phyloP scores from a whole-genome alignment of 1,140 invertebrate species.

The Tenebrio molitor region DNA sequence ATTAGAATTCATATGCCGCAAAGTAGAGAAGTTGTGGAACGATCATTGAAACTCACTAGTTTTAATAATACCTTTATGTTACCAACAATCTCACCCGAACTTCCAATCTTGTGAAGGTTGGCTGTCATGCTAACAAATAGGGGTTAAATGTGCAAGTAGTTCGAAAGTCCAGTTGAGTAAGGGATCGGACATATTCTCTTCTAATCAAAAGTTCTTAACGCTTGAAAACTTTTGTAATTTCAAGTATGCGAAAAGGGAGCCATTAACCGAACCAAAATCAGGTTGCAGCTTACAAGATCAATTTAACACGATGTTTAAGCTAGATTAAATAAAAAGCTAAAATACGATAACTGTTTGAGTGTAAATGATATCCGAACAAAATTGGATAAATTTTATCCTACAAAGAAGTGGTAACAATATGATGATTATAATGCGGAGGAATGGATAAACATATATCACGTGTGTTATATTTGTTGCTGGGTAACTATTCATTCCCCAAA shows the following conservation, averaged over 20 bases:
- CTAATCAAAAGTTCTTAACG: conserved; percentile 56
- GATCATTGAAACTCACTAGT: conserved; percentile 19
- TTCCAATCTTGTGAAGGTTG: neutral
- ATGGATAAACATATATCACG: too few relatives aligned
- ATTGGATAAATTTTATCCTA: too few relatives aligned
- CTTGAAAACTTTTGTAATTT: conserved; percentile 55
- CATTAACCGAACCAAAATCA: neutral
- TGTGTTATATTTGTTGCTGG: too few relatives aligned
- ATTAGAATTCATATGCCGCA: conserved; percentile 8
- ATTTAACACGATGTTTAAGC: too few relatives aligned
- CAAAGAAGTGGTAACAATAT: too few relatives aligned
- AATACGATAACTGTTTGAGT: too few relatives aligned
- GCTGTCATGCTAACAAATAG: conserved; percentile 15
- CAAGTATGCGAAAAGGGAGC: conserved; percentile 44
- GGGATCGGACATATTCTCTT: conserved; percentile 50
- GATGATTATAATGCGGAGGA: too few relatives aligned
- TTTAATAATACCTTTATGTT: conserved; percentile 8
- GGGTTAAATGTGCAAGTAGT: conserved; percentile 26
- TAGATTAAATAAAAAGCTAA: too few relatives aligned
- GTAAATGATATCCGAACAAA: too few relatives aligned
- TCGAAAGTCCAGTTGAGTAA: conserved; percentile 2
- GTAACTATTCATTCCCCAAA: too few relatives aligned
- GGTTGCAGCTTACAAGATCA: too few relatives aligned
- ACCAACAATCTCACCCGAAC: neutral
- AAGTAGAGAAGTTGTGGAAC: conserved; percentile 13